Evolutionary conservation across 2,797 vertebrate species (phyloP).

Genomic region (Pterois miles): DNA sequence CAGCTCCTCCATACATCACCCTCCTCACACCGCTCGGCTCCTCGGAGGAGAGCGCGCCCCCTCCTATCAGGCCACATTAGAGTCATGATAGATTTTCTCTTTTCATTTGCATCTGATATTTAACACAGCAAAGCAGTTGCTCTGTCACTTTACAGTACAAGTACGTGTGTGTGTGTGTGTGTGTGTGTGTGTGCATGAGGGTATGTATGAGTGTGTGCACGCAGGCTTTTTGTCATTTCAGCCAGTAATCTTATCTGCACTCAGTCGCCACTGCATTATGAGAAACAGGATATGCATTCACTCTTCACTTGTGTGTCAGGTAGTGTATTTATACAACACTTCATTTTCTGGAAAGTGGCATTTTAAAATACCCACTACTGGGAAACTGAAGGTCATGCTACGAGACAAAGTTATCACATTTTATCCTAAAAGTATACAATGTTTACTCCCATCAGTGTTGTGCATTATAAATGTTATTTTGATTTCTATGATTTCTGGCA

Average conservation of each 20-base stretch:
- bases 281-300: slow-evolving; percentile 60
- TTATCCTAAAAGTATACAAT: neutral
- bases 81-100: slow-evolving; percentile 96
- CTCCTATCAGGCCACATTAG: slow-evolving; percentile 92
- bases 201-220: neutral
- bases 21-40: slow-evolving; percentile 84
- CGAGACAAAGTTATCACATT: slow-evolving; percentile 8
- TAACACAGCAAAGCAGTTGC: slow-evolving; percentile 82
- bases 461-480: neutral
- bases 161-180: slow-evolving; percentile 17
- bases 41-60: slow-evolving; percentile 80
- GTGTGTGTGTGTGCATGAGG: neutral
- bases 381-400: slow-evolving; percentile 24
- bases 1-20: slow-evolving; percentile 93
- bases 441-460: neutral
- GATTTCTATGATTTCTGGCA: slow-evolving; percentile 15
- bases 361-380: slow-evolving; percentile 33
- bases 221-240: slow-evolving; percentile 20
- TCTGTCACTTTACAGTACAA: slow-evolving; percentile 69
- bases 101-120: slow-evolving; percentile 98
- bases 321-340: slow-evolving; percentile 43
- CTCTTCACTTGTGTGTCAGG: slow-evolving; percentile 33
- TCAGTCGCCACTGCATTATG: slow-evolving; percentile 56
- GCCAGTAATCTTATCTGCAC: slow-evolving; percentile 63
- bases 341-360: slow-evolving; percentile 50